Conservation (phyloP, 1,140 invertebrate species). For the Theocolax elegans region DNA sequence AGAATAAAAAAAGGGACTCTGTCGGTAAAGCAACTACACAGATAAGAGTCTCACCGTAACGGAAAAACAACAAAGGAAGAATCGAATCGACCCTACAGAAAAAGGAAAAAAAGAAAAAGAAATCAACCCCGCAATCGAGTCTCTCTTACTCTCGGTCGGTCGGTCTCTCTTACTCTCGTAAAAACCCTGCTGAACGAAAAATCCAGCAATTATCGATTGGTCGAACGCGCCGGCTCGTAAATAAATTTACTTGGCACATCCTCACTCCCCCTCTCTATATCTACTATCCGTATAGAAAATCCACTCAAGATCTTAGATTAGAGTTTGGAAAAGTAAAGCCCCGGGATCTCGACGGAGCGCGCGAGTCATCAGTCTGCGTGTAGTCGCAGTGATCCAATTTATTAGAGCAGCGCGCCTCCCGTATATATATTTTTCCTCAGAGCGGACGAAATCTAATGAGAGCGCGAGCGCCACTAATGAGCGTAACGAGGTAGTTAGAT, state of each 20-base stretch:
- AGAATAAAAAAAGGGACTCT: too few relatives aligned
- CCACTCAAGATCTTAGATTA: conserved; percentile 67
- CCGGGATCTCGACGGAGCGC: conserved; percentile 37
- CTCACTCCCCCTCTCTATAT: too few relatives aligned
- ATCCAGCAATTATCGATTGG: conserved; percentile 34
- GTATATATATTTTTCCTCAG: too few relatives aligned
- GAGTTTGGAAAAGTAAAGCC: conserved; percentile 62
- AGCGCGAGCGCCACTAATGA: conserved; percentile 67
- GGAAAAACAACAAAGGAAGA: too few relatives aligned
- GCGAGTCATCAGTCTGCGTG: conserved; percentile 13
- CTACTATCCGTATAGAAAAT: conserved; percentile 46
- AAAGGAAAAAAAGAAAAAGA: too few relatives aligned
- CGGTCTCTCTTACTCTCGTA: too few relatives aligned
- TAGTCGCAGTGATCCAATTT: conserved; percentile 66
- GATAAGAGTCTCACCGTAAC: too few relatives aligned
- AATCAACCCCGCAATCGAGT: too few relatives aligned
- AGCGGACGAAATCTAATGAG: conserved; percentile 63
- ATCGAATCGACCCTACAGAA: too few relatives aligned
- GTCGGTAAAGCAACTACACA: too few relatives aligned
- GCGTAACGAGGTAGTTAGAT: conserved; percentile 68
- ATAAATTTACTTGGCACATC: conserved; percentile 61
- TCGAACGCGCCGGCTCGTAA: conserved; percentile 43
- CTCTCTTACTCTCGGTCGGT: too few relatives aligned
- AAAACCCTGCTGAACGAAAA: background rate
- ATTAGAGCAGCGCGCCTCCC: conserved; percentile 52